These are phyloP conservation scores for Mesocentrotus franciscanus DNA, from an alignment of 53 echinoderm and acorn worm species.

Conservation along the genomic window DNA sequence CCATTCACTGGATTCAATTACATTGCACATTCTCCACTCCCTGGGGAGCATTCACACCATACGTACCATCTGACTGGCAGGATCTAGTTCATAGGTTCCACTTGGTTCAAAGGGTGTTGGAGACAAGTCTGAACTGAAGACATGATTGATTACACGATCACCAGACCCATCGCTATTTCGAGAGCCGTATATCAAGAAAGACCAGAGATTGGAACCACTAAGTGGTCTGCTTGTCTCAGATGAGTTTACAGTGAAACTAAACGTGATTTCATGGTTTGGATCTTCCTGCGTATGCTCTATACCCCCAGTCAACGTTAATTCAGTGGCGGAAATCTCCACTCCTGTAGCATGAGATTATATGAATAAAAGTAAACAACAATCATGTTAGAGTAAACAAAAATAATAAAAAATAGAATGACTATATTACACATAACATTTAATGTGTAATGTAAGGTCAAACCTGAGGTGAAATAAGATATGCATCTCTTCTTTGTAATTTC, in stretches of 20 bases:
- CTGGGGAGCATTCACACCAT: background rate
- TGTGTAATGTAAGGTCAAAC: too few species aligned
- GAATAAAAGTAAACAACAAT: background rate
- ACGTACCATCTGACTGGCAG: constrained; percentile 14
- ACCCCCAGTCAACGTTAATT: background rate
- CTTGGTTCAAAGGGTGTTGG: background rate
- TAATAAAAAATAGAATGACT: too few species aligned
- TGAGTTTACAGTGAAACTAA: background rate
- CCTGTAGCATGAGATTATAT: background rate
- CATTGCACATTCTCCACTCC: too few species aligned
- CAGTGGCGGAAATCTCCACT: constrained; percentile 10
- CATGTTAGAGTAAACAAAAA: too few species aligned
- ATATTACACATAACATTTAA: too few species aligned
- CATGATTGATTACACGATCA: constrained; percentile 25
- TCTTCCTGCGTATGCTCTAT: constrained; percentile 34
- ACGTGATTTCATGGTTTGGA: background rate
- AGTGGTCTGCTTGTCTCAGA: background rate
- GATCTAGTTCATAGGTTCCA: background rate
- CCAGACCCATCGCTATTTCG: constrained; percentile 35
- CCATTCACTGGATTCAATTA: too few species aligned
- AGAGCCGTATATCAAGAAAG: constrained; percentile 37
- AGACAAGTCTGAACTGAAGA: background rate
- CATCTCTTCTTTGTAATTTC: too few species aligned
- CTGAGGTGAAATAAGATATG: too few species aligned
- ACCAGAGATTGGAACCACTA: constrained; percentile 4